Evolutionary conservation across 2,888 invertebrate genomes (phyloP), one percentile per base, ranked within the genome.

Genomic region (Gymnoscelis rufifasciata): DNA sequence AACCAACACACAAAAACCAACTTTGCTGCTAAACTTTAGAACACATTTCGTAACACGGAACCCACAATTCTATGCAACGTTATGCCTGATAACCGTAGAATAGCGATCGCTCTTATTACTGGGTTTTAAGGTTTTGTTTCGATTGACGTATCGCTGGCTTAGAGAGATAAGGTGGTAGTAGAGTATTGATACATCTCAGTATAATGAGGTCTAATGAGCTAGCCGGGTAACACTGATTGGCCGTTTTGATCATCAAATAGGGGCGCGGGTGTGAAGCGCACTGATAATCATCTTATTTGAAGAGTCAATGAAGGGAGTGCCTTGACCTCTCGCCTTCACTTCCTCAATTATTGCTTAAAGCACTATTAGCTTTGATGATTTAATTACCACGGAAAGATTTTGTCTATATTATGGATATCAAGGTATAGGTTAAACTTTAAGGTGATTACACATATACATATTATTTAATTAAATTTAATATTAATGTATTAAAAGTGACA

Each of bases 201-300:
- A 44, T 68, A 71, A 72, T 72, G 60, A 66, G 62, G 38, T 64
- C 66, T 73, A 73, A 73, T 69, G 64, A 68, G 59, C 37, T 49
- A 59, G 53, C 54, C 72, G 71, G 54, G 64, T 50, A 26, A 55
- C 46, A 56, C 56, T 68, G 71, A 73, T 73, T 71, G 71, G 71
- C 66, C 51, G 68, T 61, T 60, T 60, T 67, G 56, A 71, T 71
- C 56, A 59, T 52, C 47, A 50, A 49, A 52, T 52, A 46, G 42
- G 54, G 49, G 54, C 52, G 51, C 52, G 50, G 49, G 51, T 57
- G 55, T 52, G 53, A 54, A 57, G 48, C 43, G 27, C 45, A 49
- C 51, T 38, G 39, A 45, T 56, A 46, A 58, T 56, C 54, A 57
- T 57, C 52, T 15, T 45, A 27, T 42, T 51, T 52, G 48, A 53